These are phyloP conservation scores for Clarias magur DNA, from an alignment of 2,113 vertebrate species.

Conservation along the genomic window DNA sequence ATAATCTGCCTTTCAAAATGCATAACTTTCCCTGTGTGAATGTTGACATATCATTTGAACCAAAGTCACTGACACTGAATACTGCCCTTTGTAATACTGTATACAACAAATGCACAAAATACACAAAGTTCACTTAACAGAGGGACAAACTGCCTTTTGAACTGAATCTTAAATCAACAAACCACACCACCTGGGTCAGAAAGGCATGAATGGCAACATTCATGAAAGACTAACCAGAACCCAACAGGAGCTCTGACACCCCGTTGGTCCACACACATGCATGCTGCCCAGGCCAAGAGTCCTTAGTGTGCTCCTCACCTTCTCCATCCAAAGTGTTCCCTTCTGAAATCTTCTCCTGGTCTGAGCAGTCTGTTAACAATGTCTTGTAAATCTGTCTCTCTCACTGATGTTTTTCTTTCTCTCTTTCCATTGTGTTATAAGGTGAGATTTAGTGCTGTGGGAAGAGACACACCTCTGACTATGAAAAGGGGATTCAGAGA, in stretches of 20 bases:
- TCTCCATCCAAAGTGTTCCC: neutral
- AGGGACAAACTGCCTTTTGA: neutral
- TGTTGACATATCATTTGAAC: neutral
- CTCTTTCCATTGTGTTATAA: neutral
- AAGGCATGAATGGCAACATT: slow-evolving; percentile 38
- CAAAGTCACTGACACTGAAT: neutral
- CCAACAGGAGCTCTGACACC: neutral
- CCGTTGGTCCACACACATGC: slow-evolving; percentile 23
- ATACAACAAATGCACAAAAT: neutral
- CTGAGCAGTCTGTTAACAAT: neutral
- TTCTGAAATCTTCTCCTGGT: neutral
- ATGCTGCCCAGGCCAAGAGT: neutral
- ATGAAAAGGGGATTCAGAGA: neutral
- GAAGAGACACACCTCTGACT: slow-evolving; percentile 13
- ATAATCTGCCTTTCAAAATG: neutral
- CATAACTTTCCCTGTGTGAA: neutral
- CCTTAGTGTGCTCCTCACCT: neutral
- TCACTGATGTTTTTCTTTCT: neutral
- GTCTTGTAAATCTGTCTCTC: slow-evolving; percentile 2
- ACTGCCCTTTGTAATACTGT: neutral
- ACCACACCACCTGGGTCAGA: slow-evolving; percentile 13
- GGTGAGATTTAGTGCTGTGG: slow-evolving; percentile 29
- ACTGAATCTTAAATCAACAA: slow-evolving; percentile 18
- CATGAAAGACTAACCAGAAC: slow-evolving; percentile 34
- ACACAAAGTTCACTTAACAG: neutral